Conservation (phyloP, 2,113 vertebrate species). For the Anser cygnoides region DNA sequence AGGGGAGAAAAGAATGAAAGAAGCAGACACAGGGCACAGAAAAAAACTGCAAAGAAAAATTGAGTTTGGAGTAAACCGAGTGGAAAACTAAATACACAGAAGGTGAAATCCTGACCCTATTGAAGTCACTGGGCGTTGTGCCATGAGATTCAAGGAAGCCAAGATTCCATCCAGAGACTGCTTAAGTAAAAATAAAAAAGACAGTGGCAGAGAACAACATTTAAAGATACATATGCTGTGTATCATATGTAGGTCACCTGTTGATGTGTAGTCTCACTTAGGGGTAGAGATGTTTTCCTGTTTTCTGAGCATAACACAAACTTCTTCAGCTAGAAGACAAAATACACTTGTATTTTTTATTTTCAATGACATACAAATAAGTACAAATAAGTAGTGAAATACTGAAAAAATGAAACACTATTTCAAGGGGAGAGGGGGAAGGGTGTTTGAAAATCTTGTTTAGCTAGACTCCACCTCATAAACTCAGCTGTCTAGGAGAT, state of each 20-base stretch:
- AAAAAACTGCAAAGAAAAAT: not conserved
- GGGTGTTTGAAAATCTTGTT: not conserved
- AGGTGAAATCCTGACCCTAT: not conserved
- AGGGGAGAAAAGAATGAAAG: not conserved
- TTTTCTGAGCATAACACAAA: not conserved
- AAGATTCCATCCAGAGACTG: not conserved
- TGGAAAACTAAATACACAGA: conserved; percentile 20
- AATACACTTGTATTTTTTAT: fast-evolving
- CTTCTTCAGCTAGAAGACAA: not conserved
- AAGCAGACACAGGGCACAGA: not conserved
- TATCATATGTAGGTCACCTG: not conserved
- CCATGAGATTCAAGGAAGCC: not conserved
- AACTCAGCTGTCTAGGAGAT: not conserved
- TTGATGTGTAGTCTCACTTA: not conserved
- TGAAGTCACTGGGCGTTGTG: not conserved
- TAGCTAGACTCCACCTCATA: not conserved
- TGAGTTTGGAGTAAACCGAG: not conserved
- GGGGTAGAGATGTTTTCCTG: not conserved
- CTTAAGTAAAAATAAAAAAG: not conserved
- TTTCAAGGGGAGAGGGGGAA: not conserved
- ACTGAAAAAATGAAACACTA: not conserved
- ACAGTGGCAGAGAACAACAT: not conserved
- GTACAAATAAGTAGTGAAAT: not conserved
- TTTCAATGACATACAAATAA: not conserved
- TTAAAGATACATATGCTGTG: not conserved